Evolutionary conservation across 2,888 invertebrate species (phyloP).

Genomic region (Eutolmus rufibarbis): DNA sequence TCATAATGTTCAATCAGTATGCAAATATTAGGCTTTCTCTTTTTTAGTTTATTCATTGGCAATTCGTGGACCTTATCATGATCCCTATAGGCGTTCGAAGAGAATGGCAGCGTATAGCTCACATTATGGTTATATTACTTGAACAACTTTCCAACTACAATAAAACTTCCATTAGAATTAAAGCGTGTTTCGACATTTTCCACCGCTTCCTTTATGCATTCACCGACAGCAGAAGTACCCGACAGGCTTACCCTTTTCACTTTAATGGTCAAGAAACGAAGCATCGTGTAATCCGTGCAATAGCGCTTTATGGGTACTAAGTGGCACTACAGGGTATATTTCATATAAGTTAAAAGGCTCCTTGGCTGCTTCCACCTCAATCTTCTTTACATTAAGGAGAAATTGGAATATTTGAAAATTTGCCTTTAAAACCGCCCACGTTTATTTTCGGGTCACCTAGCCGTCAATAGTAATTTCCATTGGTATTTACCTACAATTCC

Average conservation of each 20-base stretch:
- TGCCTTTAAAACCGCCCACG: neutral
- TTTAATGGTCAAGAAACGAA: constrained; percentile 29
- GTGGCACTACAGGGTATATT: constrained; percentile 8
- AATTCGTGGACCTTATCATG: neutral
- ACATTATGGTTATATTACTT: neutral
- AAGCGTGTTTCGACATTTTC: neutral
- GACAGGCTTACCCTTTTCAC: constrained; percentile 16
- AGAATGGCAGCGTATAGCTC: neutral
- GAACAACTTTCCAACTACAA: constrained; percentile 28
- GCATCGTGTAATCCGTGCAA: constrained; percentile 12
- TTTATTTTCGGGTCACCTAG: neutral
- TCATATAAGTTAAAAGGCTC: neutral
- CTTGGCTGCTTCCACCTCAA: neutral
- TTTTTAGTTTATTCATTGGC: neutral
- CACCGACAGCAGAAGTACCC: neutral
- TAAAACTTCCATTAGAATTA: constrained; percentile 31
- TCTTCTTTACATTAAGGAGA: neutral
- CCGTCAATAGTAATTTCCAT: neutral
- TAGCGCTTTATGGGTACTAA: constrained; percentile 18
- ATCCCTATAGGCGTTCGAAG: neutral
- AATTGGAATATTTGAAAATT: neutral
- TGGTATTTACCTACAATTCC: neutral
- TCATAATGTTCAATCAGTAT: neutral
- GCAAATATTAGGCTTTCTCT: neutral
- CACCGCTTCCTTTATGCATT: neutral